Conservation (phyloP, 2,113 vertebrate genomes). For the Muntiacus reevesi region DNA sequence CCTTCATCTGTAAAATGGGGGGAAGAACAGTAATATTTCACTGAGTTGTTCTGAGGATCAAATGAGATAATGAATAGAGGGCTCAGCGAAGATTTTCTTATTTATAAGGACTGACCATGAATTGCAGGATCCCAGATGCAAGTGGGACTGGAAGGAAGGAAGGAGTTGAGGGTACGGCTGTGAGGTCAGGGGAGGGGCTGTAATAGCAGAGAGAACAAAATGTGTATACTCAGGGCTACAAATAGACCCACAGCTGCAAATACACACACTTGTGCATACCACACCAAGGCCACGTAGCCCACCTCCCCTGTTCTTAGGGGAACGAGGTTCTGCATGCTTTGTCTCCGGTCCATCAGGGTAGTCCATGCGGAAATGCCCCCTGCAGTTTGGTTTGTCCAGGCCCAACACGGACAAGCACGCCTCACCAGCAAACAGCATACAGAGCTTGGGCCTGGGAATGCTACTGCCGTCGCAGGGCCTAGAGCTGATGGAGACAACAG, state of each 20-base stretch:
- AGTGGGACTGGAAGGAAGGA: background rate
- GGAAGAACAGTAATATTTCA: background rate
- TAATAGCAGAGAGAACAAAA: background rate
- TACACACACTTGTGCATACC: too few relatives aligned
- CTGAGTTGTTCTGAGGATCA: background rate
- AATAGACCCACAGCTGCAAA: background rate
- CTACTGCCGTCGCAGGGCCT: background rate
- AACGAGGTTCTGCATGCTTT: background rate
- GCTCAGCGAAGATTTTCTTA: background rate
- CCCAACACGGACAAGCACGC: background rate
- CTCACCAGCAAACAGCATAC: fast-evolving
- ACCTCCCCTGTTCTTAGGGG: background rate
- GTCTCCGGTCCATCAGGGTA: background rate
- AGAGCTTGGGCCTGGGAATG: background rate
- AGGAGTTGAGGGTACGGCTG: background rate
- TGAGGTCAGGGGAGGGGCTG: too few relatives aligned
- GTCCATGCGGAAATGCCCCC: background rate
- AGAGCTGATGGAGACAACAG: background rate
- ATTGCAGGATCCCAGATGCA: background rate
- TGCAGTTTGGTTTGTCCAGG: too few relatives aligned
- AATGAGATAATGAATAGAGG: background rate
- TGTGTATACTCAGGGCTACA: background rate
- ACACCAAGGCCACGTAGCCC: too few relatives aligned
- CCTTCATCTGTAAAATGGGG: background rate
- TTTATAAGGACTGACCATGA: background rate